phyloP scores from a whole-genome alignment of 2,797 vertebrate genomes.

The Rhinogobio ventralis region DNA sequence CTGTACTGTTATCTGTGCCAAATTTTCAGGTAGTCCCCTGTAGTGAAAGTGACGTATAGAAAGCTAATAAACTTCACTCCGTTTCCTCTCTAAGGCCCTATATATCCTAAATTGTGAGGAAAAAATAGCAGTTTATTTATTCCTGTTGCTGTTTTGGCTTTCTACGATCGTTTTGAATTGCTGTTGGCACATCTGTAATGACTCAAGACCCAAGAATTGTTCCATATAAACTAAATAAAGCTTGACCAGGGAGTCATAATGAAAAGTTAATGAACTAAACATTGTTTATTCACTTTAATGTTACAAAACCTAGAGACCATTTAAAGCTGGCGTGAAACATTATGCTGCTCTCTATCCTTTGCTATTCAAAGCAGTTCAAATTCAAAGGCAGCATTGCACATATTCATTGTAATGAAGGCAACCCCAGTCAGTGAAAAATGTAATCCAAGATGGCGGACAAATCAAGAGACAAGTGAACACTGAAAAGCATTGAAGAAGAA shows the following conservation, averaged over 20 bases:
- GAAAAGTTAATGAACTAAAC: neutral
- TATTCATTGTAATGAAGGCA: neutral
- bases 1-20: neutral
- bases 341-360: neutral
- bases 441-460: neutral
- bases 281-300: neutral
- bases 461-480: neutral
- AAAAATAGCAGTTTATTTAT: constrained; percentile 5
- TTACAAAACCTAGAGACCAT: neutral
- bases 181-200: constrained; percentile 24
- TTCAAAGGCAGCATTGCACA: neutral
- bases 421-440: neutral
- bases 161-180: neutral
- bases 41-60: neutral
- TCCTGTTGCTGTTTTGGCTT: neutral
- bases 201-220: neutral
- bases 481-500: neutral
- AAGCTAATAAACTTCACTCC: neutral
- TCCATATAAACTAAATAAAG: constrained; percentile 21
- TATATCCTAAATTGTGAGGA: neutral
- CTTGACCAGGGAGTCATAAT: neutral
- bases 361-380: neutral
- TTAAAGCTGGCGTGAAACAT: neutral
- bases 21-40: neutral
- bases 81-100: neutral